These are phyloP conservation scores for Oscheius myriophilus DNA, from an alignment of 2,888 invertebrate genomes.

Conservation along the genomic window DNA sequence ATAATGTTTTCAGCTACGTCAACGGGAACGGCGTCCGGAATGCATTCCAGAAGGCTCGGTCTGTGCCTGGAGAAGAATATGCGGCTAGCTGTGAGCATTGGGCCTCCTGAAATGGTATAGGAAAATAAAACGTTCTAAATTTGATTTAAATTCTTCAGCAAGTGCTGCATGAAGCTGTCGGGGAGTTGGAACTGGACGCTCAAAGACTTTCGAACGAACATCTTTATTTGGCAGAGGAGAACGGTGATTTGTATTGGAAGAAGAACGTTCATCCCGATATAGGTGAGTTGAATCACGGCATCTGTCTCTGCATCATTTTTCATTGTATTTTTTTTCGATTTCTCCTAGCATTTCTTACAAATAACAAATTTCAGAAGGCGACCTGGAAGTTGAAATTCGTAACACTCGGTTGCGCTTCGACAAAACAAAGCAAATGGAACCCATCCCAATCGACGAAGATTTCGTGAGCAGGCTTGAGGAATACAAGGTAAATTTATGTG, in stretches of 20 bases:
- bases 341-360: neutral
- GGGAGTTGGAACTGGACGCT: constrained; percentile 22
- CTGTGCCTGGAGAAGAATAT: constrained; percentile 31
- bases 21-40: constrained; percentile 13
- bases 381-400: constrained; percentile 11
- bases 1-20: constrained; percentile 26
- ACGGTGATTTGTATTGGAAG: constrained; percentile 29
- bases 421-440: constrained; percentile 23
- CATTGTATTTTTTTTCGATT: too few relatives aligned
- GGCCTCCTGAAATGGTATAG: constrained; percentile 11
- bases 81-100: constrained; percentile 21
- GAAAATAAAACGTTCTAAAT: too few relatives aligned
- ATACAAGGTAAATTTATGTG: constrained; percentile 19
- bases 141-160: constrained; percentile 24
- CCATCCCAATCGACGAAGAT: constrained; percentile 25
- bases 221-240: constrained; percentile 30
- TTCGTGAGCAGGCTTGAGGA: constrained; percentile 23
- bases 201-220: constrained; percentile 16
- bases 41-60: constrained; percentile 24
- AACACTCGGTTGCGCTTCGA: constrained; percentile 9
- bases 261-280: constrained; percentile 32
- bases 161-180: constrained; percentile 10
- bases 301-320: neutral
- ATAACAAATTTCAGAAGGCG: constrained; percentile 14
- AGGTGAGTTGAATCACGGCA: neutral